Base-by-base conservation (phyloP, 2,113 vertebrate species). In the Engraulis encrasicolus region DNA sequence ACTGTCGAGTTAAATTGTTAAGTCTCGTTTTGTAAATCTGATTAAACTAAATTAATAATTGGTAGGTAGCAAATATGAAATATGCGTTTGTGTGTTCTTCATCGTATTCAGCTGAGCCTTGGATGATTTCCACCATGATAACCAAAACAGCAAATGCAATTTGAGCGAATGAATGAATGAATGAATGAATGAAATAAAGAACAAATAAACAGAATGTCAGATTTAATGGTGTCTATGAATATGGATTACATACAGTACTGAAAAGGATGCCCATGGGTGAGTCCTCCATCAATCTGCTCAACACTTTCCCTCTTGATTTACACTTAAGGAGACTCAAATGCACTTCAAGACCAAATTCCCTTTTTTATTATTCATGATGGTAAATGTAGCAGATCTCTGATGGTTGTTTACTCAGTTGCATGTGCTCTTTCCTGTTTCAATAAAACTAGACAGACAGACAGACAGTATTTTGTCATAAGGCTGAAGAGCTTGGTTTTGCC, bases 241-340 rank as follows among this genome's bases (percentile, higher is more conserved):
- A 86, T 45, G 74, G 88, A 91, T 92, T 27, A 91, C 92, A 91
- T 91, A 94, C 92, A n/a, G n/a, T n/a, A n/a, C n/a, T n/a, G n/a
- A n/a, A 92, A 90, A 92, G 90, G 86, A 89, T 84, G 86, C 90
- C 90, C 83, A 87, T 52, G 88, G 90, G 90, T 91, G 85, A 40
- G 49, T 89, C 82, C 83, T 84, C 81, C 85, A 87, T 89, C 83
- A 89, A 87, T 85, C 61, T 71, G 80, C 71, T 50, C 40, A 58
- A 48, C 36, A 31, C 23, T 86, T 86, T 82, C 48, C 79, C 38
- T 86, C 49, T 84, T 66, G 91, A 93, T 93, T 92, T 93, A 90
- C 87, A 74, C 91, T 52, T 54, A 81, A 58, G 84, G 83, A 85
- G 77, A 87, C 85, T 83, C 81, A 86, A 86, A 88, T 88, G 78